A percentile compares a stretch with the other conserved stretches of the same genome.
phyloP scores from a whole-genome alignment of 2,113 vertebrate genomes.

The Anarrhichthys ocellatus region DNA sequence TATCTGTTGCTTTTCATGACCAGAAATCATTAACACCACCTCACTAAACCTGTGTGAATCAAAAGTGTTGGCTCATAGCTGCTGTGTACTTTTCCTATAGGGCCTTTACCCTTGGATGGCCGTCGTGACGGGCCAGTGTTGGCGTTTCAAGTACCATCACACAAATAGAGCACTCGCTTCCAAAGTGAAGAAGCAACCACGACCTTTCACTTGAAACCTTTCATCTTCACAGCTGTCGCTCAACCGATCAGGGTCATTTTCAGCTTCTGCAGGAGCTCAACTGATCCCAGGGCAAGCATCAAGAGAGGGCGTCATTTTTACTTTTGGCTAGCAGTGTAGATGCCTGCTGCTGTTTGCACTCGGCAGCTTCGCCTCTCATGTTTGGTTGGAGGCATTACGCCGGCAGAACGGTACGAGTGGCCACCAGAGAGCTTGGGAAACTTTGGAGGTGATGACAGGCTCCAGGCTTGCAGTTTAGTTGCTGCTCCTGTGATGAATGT shows the following conservation, averaged over 20 bases:
- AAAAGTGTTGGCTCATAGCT: neutral
- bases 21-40: neutral
- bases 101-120: constrained; percentile 31
- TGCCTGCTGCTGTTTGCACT: constrained; percentile 52
- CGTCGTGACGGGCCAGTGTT: constrained; percentile 28
- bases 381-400: constrained; percentile 32
- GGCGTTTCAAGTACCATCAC: constrained; percentile 61
- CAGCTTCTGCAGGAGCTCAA: constrained; percentile 58
- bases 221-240: constrained; percentile 68
- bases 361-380: constrained; percentile 34
- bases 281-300: constrained; percentile 56
- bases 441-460: constrained; percentile 54
- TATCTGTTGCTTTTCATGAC: neutral
- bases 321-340: constrained; percentile 17
- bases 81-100: neutral
- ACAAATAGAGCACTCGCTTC: constrained; percentile 56
- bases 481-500: constrained; percentile 39
- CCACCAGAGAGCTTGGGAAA: constrained; percentile 26
- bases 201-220: constrained; percentile 58
- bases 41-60: neutral
- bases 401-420: constrained; percentile 35
- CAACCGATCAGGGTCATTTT: constrained; percentile 64
- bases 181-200: constrained; percentile 43
- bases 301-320: constrained; percentile 46
- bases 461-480: constrained; percentile 24